Conservation (phyloP, 1,140 invertebrate genomes). For the Cyclina sinensis region DNA sequence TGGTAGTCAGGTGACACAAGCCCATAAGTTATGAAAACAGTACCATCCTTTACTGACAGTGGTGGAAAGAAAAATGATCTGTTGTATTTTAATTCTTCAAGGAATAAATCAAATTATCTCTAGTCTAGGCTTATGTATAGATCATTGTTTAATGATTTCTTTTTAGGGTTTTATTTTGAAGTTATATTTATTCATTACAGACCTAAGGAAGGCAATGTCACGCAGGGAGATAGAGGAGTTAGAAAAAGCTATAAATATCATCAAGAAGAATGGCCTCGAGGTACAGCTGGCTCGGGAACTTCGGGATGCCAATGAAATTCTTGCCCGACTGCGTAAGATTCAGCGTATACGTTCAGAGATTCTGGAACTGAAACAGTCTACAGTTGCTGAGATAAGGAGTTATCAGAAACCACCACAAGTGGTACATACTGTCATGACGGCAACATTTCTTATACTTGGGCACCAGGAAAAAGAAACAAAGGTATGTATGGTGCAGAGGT, state of each 20-base stretch:
- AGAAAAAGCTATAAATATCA: slow-evolving; percentile 82
- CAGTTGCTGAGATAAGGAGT: slow-evolving; percentile 85
- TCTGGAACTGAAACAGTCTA: slow-evolving; percentile 85
- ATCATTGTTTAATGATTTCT: too few relatives aligned
- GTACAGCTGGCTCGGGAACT: slow-evolving; percentile 79
- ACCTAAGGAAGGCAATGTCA: slow-evolving; percentile 80
- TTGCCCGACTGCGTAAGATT: slow-evolving; percentile 78
- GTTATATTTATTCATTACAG: slow-evolving; percentile 76
- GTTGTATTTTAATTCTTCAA: too few relatives aligned
- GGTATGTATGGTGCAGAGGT: too few relatives aligned
- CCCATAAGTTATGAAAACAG: too few relatives aligned
- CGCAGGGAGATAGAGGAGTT: slow-evolving; percentile 81
- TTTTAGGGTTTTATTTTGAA: too few relatives aligned
- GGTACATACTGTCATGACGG: slow-evolving; percentile 85
- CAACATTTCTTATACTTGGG: slow-evolving; percentile 83
- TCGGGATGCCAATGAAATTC: slow-evolving; percentile 77
- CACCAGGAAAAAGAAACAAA: slow-evolving; percentile 85
- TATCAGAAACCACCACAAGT: slow-evolving; percentile 83
- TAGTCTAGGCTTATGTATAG: too few relatives aligned
- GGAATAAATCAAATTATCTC: too few relatives aligned
- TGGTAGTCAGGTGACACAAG: too few relatives aligned
- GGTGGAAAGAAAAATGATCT: too few relatives aligned
- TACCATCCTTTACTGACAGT: too few relatives aligned
- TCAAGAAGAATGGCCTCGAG: slow-evolving; percentile 84
- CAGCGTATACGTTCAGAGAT: slow-evolving; percentile 85